Conservation (phyloP, 2,797 vertebrate genomes). For the Anguilla megastoma region DNA sequence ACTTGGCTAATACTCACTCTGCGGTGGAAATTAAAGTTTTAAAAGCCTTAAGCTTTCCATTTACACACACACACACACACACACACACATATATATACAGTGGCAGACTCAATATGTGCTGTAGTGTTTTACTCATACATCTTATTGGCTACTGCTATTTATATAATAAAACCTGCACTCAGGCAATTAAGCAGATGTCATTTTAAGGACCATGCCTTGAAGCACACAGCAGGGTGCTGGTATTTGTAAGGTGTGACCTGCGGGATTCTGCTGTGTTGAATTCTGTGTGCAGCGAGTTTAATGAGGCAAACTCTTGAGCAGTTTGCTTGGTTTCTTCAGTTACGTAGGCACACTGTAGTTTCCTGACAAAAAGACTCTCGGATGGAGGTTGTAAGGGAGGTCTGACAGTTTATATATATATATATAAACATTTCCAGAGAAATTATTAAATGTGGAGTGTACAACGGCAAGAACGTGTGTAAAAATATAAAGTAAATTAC, state of each 20-base stretch:
- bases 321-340: background rate
- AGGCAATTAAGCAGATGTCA: background rate
- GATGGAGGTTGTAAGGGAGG: background rate
- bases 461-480: background rate
- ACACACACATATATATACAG: too few species aligned
- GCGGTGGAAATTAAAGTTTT: background rate
- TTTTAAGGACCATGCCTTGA: constrained; percentile 1
- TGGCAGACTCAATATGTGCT: too few species aligned
- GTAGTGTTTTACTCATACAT: too few species aligned
- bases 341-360: background rate
- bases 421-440: background rate
- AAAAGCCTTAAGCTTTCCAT: background rate
- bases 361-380: background rate
- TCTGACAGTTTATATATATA: background rate
- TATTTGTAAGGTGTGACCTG: background rate
- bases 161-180: background rate
- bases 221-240: background rate
- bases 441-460: background rate
- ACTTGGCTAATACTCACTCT: background rate
- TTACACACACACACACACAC: background rate
- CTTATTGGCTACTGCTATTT: background rate
- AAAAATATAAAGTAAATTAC: background rate
- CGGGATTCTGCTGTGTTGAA: background rate
- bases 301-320: background rate
- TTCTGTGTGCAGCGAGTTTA: background rate